Percentiles rank a stretch among this genome's conserved stretches.
These are phyloP conservation scores for Pollenia labialis DNA, from an alignment of 2,888 invertebrate genomes.

Conservation along the genomic window DNA sequence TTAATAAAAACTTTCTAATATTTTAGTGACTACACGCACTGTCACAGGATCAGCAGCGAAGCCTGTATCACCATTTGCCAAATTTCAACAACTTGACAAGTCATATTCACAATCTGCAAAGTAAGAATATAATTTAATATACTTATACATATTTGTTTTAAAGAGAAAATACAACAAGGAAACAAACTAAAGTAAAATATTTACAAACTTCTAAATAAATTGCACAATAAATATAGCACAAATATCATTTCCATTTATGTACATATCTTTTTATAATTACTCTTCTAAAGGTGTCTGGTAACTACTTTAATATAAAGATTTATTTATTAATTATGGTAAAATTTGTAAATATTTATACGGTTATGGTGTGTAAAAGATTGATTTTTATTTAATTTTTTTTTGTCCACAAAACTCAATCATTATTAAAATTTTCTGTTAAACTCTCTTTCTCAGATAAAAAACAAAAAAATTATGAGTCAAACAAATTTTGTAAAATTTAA, in stretches of 20 bases:
- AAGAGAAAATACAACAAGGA: not conserved
- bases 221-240: not conserved
- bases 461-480: no score
- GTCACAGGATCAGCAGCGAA: constrained; percentile 86
- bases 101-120: constrained; percentile 92
- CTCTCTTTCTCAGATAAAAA: no score
- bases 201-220: not conserved
- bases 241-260: constrained; percentile 18
- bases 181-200: not conserved
- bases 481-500: no score
- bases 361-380: not conserved
- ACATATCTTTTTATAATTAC: not conserved
- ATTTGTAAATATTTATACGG: not conserved
- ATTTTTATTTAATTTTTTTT: not conserved
- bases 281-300: constrained; percentile 37
- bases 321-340: not conserved
- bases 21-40: constrained; percentile 84
- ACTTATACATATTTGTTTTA: constrained; percentile 7
- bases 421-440: no score
- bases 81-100: constrained; percentile 95
- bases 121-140: constrained; percentile 85
- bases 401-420: no score
- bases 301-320: not conserved
- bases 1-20: not conserved
- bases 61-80: constrained; percentile 94